Evolutionary conservation across 2,888 invertebrate genomes (phyloP).

Genomic region (Xiphydria camelus): DNA sequence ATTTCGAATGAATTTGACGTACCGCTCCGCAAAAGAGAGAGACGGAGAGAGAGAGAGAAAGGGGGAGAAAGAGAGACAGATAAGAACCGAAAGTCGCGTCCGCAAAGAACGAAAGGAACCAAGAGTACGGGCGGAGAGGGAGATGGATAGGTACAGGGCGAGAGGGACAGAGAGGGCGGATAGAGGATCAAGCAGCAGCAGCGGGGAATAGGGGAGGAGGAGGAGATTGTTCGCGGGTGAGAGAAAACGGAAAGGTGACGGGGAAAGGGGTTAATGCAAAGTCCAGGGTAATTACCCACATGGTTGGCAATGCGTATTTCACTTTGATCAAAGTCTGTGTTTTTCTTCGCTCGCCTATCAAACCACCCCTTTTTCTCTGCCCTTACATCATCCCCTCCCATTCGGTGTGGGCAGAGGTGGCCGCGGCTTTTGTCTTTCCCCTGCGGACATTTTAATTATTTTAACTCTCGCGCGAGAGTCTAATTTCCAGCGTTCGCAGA

Average conservation of each 20-base stretch:
- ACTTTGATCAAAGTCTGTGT: conserved; percentile 58
- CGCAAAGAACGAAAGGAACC: conserved; percentile 30
- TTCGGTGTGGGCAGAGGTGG: conserved; percentile 50
- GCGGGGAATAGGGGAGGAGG: conserved; percentile 12
- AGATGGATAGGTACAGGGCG: conserved; percentile 15
- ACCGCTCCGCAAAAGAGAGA: background rate
- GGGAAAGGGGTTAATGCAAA: conserved; percentile 51
- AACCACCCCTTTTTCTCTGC: conserved; percentile 35
- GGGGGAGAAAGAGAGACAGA: conserved; percentile 15
- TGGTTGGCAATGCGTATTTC: conserved; percentile 55
- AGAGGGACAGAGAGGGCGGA: conserved; percentile 15
- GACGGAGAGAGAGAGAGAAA: conserved; percentile 5
- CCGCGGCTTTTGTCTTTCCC: conserved; percentile 50
- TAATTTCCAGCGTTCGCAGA: conserved; percentile 46
- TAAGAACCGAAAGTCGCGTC: no score
- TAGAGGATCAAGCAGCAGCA: conserved; percentile 17
- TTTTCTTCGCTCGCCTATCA: conserved; percentile 56
- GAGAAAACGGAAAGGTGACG: background rate
- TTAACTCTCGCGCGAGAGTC: conserved; percentile 53
- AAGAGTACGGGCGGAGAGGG: conserved; percentile 13
- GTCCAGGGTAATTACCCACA: conserved; percentile 58
- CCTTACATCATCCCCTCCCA: conserved; percentile 43
- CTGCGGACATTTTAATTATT: conserved; percentile 55
- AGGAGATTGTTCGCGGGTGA: background rate
- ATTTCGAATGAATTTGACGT: conserved; percentile 6